Evolutionary conservation across 2,888 invertebrate species (phyloP).

Genomic region (Silvanus unidentatus): DNA sequence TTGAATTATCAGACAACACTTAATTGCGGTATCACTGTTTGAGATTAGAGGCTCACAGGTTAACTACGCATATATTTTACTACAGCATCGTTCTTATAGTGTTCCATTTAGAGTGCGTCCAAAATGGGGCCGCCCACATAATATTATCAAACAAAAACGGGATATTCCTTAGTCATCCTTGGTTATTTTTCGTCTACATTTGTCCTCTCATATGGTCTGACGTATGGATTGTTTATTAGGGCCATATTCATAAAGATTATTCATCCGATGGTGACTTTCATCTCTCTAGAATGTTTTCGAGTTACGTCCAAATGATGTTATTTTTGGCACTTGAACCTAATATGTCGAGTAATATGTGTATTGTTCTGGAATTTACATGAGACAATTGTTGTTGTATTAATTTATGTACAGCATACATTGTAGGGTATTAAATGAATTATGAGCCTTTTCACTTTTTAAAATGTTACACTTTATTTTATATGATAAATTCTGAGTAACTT

Average conservation of each 20-base stretch:
- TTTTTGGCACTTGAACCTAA: no score
- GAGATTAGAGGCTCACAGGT: slow-evolving; percentile 32
- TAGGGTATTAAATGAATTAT: no score
- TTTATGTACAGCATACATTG: no score
- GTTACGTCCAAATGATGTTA: not conserved
- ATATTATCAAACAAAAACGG: slow-evolving; percentile 24
- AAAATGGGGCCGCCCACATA: slow-evolving; percentile 27
- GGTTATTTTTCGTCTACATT: slow-evolving; percentile 16
- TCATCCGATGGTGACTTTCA: not conserved
- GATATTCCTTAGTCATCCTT: slow-evolving; percentile 29
- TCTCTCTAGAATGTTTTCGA: slow-evolving; percentile 1
- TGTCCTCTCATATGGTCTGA: slow-evolving; percentile 8
- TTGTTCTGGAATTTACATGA: no score
- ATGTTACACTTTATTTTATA: no score
- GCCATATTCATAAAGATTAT: not conserved
- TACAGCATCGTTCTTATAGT: slow-evolving; percentile 36
- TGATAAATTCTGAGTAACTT: no score
- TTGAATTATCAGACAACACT: slow-evolving; percentile 27
- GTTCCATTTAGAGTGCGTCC: slow-evolving; percentile 37
- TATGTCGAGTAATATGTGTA: not conserved
- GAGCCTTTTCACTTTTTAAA: no score
- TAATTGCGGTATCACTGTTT: slow-evolving; percentile 23
- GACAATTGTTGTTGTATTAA: slow-evolving; percentile 2
- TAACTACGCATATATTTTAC: slow-evolving; percentile 34
- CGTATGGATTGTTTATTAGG: no score